Evolutionary conservation across 2,113 vertebrate species (phyloP), one percentile per base, ranked within the genome.

Genomic region (Muntiacus reevesi): DNA sequence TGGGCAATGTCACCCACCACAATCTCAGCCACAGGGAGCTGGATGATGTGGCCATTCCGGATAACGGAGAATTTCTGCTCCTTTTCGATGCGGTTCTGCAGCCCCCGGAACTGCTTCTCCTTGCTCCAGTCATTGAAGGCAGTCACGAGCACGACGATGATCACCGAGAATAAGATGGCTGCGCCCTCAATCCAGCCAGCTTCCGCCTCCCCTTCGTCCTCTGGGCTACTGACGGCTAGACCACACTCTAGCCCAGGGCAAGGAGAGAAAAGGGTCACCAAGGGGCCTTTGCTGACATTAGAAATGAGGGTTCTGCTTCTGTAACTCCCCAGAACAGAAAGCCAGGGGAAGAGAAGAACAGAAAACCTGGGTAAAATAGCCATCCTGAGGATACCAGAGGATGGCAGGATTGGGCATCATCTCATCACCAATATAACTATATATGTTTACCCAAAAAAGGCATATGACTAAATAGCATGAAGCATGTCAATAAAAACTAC

Each of bases 101-200:
- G 99, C 2, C 99, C 99, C 0, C 99, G 99, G 98, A 99, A 99
- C 82, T 99, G 99, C 97, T 99, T 99, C 98, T 99, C 99, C 89
- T 99, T 99, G 98, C 99, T 99, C 99, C 99, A 99, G 54, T 99
- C 99, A 2, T 99, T 99, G 98, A 99, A 99, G 40, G 99, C 99
- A 0, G 99, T 99, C 97, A 99, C 99, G 90, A 99, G 98, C 62
- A 99, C 99, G 97, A 99, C 99, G 0, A 99, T 99, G 98, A 99
- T 99, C 93, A 99, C 99, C 0, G 99, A 99, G 96, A 99, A 99
- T 7, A 99, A 97, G 98, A 99, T 99, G 96, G 99, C 99, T 0
- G 99, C 99, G 0, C 99, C 99, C 97, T 99, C 99, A 2, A 99
- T 99, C 99, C 99, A 99, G 94, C 99, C 99, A 0, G 99, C 99